A percentile compares a stretch with the other conserved stretches of the same genome.
Evolutionary conservation across 2,888 invertebrate species (phyloP).

Genomic region (Torymus texanus): DNA sequence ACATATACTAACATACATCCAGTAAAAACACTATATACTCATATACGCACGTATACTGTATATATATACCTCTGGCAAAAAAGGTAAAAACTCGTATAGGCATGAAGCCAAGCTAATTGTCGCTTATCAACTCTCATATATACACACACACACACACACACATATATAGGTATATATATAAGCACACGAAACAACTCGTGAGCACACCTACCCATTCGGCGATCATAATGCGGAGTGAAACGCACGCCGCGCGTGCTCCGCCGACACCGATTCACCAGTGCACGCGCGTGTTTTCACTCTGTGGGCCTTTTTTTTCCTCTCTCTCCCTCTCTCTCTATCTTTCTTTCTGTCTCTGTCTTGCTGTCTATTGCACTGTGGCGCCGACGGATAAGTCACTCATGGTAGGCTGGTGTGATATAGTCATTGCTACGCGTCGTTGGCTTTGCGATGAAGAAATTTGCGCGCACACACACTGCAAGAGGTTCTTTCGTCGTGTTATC

Average conservation of each 20-base stretch:
- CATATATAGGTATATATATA: too few species aligned
- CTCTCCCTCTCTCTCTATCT: slow-evolving; percentile 43
- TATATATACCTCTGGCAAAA: too few species aligned
- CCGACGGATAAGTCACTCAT: background rate
- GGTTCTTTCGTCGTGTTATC: too few species aligned
- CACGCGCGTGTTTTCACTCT: slow-evolving; percentile 27
- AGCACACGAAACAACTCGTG: background rate
- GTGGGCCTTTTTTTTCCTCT: slow-evolving; percentile 11
- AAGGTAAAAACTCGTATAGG: too few species aligned
- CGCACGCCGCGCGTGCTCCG: slow-evolving; percentile 12
- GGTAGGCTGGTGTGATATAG: too few species aligned
- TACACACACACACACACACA: background rate
- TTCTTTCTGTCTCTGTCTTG: slow-evolving; percentile 41
- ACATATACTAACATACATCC: too few species aligned
- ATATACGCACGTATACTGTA: too few species aligned
- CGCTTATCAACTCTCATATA: background rate
- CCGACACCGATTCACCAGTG: slow-evolving; percentile 47
- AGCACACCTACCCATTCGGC: slow-evolving; percentile 70
- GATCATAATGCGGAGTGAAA: slow-evolving; percentile 66
- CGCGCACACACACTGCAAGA: too few species aligned
- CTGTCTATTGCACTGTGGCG: background rate
- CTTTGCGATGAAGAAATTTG: too few species aligned
- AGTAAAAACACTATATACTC: too few species aligned
- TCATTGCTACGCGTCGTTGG: too few species aligned
- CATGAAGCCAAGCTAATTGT: too few species aligned